Base-by-base conservation (phyloP, 2,888 invertebrate species). In the Lycocerus yunnanus region DNA sequence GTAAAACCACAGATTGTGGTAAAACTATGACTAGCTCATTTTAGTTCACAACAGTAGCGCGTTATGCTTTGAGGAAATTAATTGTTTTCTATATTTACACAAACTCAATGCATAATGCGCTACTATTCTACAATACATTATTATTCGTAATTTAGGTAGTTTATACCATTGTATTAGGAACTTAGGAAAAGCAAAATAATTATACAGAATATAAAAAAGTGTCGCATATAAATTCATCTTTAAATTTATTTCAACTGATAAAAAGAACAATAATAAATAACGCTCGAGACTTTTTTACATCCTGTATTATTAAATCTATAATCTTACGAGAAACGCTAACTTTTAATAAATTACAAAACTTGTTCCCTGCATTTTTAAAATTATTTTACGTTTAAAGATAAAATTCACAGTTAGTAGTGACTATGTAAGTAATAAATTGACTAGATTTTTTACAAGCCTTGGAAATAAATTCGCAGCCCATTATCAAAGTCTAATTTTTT, bases 301-400 rank as follows among this genome's bases (percentile, higher is more conserved):
- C 43, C 43, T 43, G 24, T 66, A 71, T 20, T 72, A 20, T 24
- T 16, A 69, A 59, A 27, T 66, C 15, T 66, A n/a, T 63, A 63
- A 63, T 16, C 20, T 63, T 18, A 63, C 15, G 66, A 73, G 69
- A 69, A 69, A 69, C 63, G 65, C 68, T 71, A 18, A 58, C 18
- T 21, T 59, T 63, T 63, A 18, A 69, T 58, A 66, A 73, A 65
- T 73, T 73, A 73, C 69, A 73, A 74, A 72, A 74, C 61, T 74
- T 74, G 74, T 67, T 74, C 74, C 74, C 74, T 74, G 70, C 60
- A 24, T 71, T 60, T 70, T 71, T 63, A 74, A 74, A 63, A 74
- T 67, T 71, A 18, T 69, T 66, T 71, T 67, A 70, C 24, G 15
- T 67, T 20, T 63, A 73, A 43, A 71, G 20, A 65, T 73, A 65